Evolutionary conservation across 1,140 invertebrate species (phyloP).

Genomic region (Vanessa tameamea): DNA sequence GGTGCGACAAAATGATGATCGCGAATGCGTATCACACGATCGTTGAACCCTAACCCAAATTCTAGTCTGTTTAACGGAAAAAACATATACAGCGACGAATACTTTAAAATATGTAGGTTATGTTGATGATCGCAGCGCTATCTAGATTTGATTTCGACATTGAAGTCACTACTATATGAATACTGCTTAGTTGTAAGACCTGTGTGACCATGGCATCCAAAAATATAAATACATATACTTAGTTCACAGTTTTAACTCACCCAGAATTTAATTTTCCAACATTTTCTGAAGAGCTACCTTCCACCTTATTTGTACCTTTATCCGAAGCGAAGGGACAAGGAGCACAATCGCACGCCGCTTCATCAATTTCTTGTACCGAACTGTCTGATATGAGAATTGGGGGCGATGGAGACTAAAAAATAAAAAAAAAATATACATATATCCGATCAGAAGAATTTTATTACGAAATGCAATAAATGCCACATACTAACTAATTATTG

Average conservation of each 20-base stretch:
- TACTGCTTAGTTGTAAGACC: too few species aligned
- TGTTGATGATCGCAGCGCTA: too few species aligned
- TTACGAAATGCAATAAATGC: background rate
- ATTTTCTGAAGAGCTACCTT: background rate
- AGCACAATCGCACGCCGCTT: background rate
- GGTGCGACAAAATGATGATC: too few species aligned
- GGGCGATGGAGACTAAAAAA: constrained; percentile 36
- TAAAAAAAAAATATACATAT: background rate
- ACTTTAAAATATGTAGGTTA: too few species aligned
- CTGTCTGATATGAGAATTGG: constrained; percentile 40
- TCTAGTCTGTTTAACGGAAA: too few species aligned
- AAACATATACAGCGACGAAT: too few species aligned
- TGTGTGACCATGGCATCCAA: too few species aligned
- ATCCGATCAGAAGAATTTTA: background rate
- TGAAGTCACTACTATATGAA: too few species aligned
- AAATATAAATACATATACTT: too few species aligned
- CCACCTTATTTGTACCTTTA: background rate
- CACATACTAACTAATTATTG: background rate
- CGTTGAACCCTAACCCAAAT: too few species aligned
- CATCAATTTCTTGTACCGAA: constrained; percentile 10
- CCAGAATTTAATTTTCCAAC: background rate
- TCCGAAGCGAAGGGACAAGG: background rate
- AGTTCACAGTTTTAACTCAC: background rate
- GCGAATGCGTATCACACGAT: too few species aligned
- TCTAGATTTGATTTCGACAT: too few species aligned